Percentiles rank a stretch among this genome's conserved stretches.
phyloP scores from a whole-genome alignment of 2,888 invertebrate genomes.

The Melanophora roralis region DNA sequence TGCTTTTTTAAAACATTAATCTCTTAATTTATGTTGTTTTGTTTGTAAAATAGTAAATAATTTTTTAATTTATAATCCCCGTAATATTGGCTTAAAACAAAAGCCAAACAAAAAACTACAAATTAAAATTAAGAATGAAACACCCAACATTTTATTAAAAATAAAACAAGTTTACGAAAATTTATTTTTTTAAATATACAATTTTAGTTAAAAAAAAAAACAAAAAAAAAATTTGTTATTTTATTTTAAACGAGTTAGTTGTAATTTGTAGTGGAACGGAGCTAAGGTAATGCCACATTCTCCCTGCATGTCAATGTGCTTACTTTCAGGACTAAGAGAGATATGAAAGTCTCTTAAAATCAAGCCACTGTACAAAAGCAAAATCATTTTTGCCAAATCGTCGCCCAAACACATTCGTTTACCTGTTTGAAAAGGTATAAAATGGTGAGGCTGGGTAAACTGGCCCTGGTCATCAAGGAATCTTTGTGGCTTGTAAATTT shows the following conservation, averaged over 20 bases:
- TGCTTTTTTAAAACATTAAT: slow-evolving; percentile 3
- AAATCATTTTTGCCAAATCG: slow-evolving; percentile 86
- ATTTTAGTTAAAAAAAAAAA: slow-evolving; percentile 55
- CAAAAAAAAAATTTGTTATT: slow-evolving; percentile 9
- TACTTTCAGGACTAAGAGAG: slow-evolving; percentile 71
- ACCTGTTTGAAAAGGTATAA: slow-evolving; percentile 90
- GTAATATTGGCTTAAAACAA: not conserved
- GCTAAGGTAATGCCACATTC: slow-evolving; percentile 86
- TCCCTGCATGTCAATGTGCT: slow-evolving; percentile 81
- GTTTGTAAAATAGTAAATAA: slow-evolving; percentile 66
- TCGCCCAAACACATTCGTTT: slow-evolving; percentile 92
- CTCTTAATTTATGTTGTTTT: slow-evolving; percentile 63
- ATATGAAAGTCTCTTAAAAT: slow-evolving; percentile 81
- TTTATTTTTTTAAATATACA: slow-evolving; percentile 42
- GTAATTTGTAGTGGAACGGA: slow-evolving; percentile 80
- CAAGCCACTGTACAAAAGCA: slow-evolving; percentile 81
- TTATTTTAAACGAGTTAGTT: slow-evolving; percentile 33
- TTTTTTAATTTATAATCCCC: slow-evolving; percentile 42
- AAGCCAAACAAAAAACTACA: not conserved
- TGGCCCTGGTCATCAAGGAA: slow-evolving; percentile 83
- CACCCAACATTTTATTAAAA: slow-evolving; percentile 44
- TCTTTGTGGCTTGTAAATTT: slow-evolving; percentile 82
- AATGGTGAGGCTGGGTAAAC: slow-evolving; percentile 82
- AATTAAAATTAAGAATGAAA: slow-evolving; percentile 28
- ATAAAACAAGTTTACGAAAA: slow-evolving; percentile 35